These are phyloP conservation scores for Junonia oenone DNA, from an alignment of 2,888 invertebrate species.

Conservation along the genomic window DNA sequence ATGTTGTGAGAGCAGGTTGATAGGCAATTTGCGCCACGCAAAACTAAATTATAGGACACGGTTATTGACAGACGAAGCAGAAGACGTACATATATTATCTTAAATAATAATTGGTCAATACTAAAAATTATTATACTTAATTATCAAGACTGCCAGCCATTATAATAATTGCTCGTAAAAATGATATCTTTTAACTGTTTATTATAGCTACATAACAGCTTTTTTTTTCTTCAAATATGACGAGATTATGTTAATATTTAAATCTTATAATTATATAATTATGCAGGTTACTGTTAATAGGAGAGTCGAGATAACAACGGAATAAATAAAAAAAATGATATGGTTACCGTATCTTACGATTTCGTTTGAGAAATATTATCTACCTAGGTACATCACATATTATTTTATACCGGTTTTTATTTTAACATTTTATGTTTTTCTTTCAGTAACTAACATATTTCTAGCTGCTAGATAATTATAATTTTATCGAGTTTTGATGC, in stretches of 20 bases:
- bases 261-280: too few species aligned
- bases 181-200: neutral
- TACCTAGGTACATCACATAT: too few species aligned
- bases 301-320: neutral
- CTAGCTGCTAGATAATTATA: too few species aligned
- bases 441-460: too few species aligned
- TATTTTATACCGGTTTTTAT: too few species aligned
- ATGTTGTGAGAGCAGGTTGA: neutral
- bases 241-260: neutral
- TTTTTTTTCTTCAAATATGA: neutral
- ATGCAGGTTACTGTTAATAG: too few species aligned
- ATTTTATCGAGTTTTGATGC: too few species aligned
- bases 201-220: neutral
- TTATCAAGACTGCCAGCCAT: too few species aligned
- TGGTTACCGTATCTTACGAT: neutral
- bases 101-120: neutral
- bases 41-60: conserved; percentile 4
- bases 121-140: neutral
- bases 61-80: conserved; percentile 5
- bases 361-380: neutral
- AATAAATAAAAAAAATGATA: neutral
- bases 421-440: too few species aligned
- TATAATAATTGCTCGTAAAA: neutral
- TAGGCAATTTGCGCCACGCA: conserved; percentile 11
- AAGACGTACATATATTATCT: neutral